These are phyloP conservation scores for Stegastes partitus DNA, from an alignment of 2,113 vertebrate species.

Conservation along the genomic window DNA sequence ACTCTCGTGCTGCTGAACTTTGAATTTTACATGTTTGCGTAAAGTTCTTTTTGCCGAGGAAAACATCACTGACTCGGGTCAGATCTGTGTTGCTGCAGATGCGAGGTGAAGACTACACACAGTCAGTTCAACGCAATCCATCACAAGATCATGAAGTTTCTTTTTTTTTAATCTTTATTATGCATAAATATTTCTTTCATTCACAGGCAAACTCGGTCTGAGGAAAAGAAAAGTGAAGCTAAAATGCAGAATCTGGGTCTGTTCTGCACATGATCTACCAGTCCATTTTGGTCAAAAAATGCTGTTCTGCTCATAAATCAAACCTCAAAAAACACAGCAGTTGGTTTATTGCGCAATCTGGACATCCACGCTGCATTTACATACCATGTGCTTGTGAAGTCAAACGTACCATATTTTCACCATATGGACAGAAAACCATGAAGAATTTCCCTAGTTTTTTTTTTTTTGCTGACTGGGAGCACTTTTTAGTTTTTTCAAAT, in stretches of 20 bases:
- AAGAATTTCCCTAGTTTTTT: neutral
- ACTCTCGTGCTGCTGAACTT: conserved; percentile 26
- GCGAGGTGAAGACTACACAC: conserved; percentile 23
- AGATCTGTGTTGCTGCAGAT: conserved; percentile 3
- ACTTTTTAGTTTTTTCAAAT: neutral
- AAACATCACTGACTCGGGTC: conserved; percentile 28
- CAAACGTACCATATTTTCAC: conserved; percentile 1
- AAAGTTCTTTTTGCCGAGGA: conserved; percentile 44
- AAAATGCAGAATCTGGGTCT: conserved; percentile 26
- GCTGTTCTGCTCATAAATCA: conserved; percentile 43
- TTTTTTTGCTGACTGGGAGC: neutral
- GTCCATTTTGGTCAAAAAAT: neutral
- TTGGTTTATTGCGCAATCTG: conserved; percentile 13
- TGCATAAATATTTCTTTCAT: conserved; percentile 35
- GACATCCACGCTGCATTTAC: conserved; percentile 7
- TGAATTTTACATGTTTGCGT: conserved; percentile 42
- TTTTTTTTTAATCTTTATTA: conserved; percentile 73
- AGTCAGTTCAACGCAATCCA: conserved; percentile 44
- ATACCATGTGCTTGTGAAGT: neutral
- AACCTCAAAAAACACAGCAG: conserved; percentile 55
- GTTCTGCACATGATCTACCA: conserved; percentile 6
- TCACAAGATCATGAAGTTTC: conserved; percentile 43
- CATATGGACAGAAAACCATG: conserved; percentile 9
- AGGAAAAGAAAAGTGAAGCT: conserved; percentile 33
- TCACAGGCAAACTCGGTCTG: conserved; percentile 63